phyloP scores from a whole-genome alignment of 2,797 vertebrate species.

The Coluber constrictor region DNA sequence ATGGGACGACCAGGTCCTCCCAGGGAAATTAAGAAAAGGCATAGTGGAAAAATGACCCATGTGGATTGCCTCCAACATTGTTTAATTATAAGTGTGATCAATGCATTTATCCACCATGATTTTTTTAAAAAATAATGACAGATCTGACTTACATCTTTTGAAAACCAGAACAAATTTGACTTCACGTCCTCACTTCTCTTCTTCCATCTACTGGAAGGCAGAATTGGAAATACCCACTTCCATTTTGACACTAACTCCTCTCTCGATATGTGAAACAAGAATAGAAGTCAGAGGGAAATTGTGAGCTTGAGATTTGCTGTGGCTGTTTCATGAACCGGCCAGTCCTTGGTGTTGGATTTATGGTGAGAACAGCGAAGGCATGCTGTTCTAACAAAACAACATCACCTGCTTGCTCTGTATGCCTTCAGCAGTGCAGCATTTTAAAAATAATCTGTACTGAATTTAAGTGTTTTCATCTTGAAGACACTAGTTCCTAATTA shows the following conservation, averaged over 20 bases:
- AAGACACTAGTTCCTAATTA: conserved; percentile 20
- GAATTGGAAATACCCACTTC: not conserved
- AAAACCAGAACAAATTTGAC: not conserved
- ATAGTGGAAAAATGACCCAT: not conserved
- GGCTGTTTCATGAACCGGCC: conserved; percentile 5
- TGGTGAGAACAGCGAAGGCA: conserved; percentile 12
- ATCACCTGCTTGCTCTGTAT: conserved; percentile 27
- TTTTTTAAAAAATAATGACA: not conserved
- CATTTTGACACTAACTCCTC: not conserved
- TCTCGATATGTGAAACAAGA: not conserved
- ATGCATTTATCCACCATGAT: not conserved
- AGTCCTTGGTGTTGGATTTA: conserved; percentile 22
- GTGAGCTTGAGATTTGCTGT: not conserved
- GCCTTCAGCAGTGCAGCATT: not conserved
- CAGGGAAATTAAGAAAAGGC: not conserved
- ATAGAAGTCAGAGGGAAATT: not conserved
- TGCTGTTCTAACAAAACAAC: conserved; percentile 39
- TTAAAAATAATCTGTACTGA: not conserved
- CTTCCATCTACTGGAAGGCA: not conserved
- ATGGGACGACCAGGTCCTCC: not conserved
- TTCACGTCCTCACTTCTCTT: not conserved
- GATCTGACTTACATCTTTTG: not conserved
- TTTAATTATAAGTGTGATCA: not conserved
- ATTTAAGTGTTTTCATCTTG: conserved; percentile 29
- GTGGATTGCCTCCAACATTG: not conserved